Evolutionary conservation across 2,797 vertebrate genomes (phyloP), one percentile per base, ranked within the genome.

Genomic region (Lepus townsendii): DNA sequence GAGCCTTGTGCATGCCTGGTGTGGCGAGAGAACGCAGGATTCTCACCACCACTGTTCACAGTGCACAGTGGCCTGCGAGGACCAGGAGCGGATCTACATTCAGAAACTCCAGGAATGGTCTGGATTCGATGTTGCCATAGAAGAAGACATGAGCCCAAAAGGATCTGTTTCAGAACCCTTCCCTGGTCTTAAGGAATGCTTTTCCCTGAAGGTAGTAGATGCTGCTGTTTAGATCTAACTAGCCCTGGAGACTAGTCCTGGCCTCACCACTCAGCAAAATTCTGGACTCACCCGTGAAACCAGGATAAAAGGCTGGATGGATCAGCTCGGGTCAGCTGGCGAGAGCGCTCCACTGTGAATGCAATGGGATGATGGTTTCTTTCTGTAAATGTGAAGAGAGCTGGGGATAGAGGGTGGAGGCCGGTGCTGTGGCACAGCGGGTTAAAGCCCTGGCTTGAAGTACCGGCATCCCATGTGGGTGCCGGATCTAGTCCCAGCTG

Each of bases 121-220:
- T 71, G 71, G 69, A 52, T 94, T 96, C 83, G 50, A 60, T 82
- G 84, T 85, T 93, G 42, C 19, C 35, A 54, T 62, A n/a, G 2
- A 57, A 66, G 88, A 95, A 96, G 54, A 86, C 30, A 27, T 71
- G 71, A 88, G 24, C 27, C 63, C 32, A 83, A 84, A 95, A 57
- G 71, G 24, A 92, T 63, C 5, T 35, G 22, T 73, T 95, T 85
- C 63, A 87, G 57, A 93, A 75, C 88, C 87, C 63, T 65, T 83
- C 57, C 19, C 8, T 93, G 54, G 24, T 66, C 82, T 71, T 80
- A 63, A 52, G 66, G 73, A 83, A 54, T 72, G 24, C 57, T 80
- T 93, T 93, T 83, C 66, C 30, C 71, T 52, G 93, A 77, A 80
- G 24, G 52, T 73, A 54, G 13, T 19, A 68, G 80, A 35, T 54